Evolutionary conservation across 2,113 vertebrate species (phyloP), one percentile per base, ranked within the genome.

Genomic region (Psophia crepitans): DNA sequence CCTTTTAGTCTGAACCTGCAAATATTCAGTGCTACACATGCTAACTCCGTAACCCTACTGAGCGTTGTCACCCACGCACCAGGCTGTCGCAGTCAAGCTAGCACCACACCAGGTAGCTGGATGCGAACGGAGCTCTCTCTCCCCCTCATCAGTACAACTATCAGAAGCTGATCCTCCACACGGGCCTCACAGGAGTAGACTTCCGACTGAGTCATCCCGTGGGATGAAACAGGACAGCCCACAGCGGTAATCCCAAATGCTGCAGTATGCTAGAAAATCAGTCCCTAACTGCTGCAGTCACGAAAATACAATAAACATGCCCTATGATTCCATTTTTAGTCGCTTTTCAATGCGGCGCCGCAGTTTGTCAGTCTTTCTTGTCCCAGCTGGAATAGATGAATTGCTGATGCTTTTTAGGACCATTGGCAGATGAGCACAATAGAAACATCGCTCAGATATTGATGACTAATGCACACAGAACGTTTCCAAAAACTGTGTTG

Each of bases 381-480:
- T 95, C 93, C 96, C 95, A 97, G 93, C 96, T 97, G 96, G 95
- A 97, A 97, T 8, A 93, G 93, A 97, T 95, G 89, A 97, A 96
- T 96, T 92, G 95, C 96, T 96, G 94, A 94, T 95, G 96, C 92
- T 96, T 97, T 97, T 97, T 96, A 97, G 96, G 96, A 96, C 92
- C 94, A 91, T 85, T 96, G 97, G 95, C 96, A 95, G 87, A 95
- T 69, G 74, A 97, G 84, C 91, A 97, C 95, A 97, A 97, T 93
- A 96, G 97, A 90, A 96, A 94, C 95, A 91, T 94, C 17, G 6
- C 94, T 96, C 84, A 91, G 95, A 95, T 97, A 97, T 96, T 92
- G 96, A 97, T 96, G 97, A 97, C 94, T 97, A 96, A 91, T 91
- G 74, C 94, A 93, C 46, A 68, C 81, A 91, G 70, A 97, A 95